Percentiles rank a stretch among this genome's conserved stretches.
These are phyloP conservation scores for Leptinotarsa rubiginosa DNA, from an alignment of 2,888 invertebrate species.

Conservation along the genomic window DNA sequence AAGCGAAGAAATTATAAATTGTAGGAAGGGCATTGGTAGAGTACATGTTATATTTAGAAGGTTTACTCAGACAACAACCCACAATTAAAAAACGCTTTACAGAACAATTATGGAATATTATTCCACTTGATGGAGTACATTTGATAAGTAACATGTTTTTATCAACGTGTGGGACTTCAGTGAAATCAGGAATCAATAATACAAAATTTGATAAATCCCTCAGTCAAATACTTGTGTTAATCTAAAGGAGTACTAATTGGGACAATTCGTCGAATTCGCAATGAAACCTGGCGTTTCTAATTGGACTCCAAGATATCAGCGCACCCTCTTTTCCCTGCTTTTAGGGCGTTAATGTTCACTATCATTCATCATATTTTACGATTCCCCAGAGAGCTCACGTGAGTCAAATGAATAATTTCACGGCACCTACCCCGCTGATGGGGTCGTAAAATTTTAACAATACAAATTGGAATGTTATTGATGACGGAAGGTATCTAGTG, in stretches of 20 bases:
- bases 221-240: too few species aligned
- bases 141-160: too few species aligned
- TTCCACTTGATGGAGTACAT: too few species aligned
- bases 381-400: constrained; percentile 32
- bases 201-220: too few species aligned
- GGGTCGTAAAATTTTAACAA: constrained; percentile 29
- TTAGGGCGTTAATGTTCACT: constrained; percentile 32
- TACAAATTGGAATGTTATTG: constrained; percentile 29
- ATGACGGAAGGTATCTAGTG: constrained; percentile 3
- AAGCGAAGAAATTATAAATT: too few species aligned
- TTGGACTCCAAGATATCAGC: not conserved
- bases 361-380: constrained; percentile 28
- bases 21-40: too few species aligned
- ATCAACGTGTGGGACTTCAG: too few species aligned
- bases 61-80: too few species aligned
- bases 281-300: constrained; percentile 5
- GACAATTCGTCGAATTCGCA: not conserved
- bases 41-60: too few species aligned
- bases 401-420: constrained; percentile 34
- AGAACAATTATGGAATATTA: too few species aligned
- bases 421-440: constrained; percentile 26
- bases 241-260: not conserved
- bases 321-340: constrained; percentile 8
- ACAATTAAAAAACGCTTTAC: too few species aligned
- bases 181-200: too few species aligned